phyloP scores from a whole-genome alignment of 2,888 invertebrate genomes.

The Cynaeus angustus region DNA sequence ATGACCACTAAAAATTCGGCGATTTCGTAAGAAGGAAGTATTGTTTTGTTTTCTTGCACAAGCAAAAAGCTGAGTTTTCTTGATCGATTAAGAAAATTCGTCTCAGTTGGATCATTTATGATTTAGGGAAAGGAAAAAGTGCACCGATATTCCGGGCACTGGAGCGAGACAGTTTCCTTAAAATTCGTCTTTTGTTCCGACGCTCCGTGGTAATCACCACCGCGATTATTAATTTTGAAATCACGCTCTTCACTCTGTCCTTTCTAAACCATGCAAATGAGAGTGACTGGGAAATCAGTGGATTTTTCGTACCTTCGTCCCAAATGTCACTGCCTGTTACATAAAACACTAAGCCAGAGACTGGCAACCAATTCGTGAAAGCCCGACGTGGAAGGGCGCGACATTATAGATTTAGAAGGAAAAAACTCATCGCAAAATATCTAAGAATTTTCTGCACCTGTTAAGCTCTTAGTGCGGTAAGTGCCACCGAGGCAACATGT shows the following conservation, averaged over 20 bases:
- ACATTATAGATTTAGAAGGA: slow-evolving; percentile 14
- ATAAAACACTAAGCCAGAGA: slow-evolving; percentile 14
- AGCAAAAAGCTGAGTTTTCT: slow-evolving; percentile 19
- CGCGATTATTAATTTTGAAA: slow-evolving; percentile 18
- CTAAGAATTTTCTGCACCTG: slow-evolving; percentile 28
- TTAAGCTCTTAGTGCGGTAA: slow-evolving; percentile 28
- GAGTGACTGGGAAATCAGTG: slow-evolving; percentile 12
- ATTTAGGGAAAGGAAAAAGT: slow-evolving; percentile 23
- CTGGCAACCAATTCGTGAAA: slow-evolving; percentile 36
- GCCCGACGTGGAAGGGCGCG: slow-evolving; percentile 43
- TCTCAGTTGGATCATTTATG: slow-evolving; percentile 26
- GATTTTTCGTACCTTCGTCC: slow-evolving; percentile 30
- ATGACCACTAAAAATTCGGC: slow-evolving; percentile 26
- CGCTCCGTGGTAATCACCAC: slow-evolving; percentile 27
- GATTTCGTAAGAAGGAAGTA: slow-evolving; percentile 28
- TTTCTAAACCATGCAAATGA: slow-evolving; percentile 38
- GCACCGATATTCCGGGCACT: slow-evolving; percentile 16
- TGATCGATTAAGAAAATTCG: slow-evolving; percentile 34
- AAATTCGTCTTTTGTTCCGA: slow-evolving; percentile 25
- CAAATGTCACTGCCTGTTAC: slow-evolving; percentile 5
- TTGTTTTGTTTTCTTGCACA: slow-evolving; percentile 8
- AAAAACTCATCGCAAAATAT: slow-evolving; percentile 28
- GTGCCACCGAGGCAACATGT: slow-evolving; percentile 55
- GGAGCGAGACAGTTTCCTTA: slow-evolving; percentile 34
- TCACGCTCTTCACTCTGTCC: neutral